phyloP scores from a whole-genome alignment of 2,113 vertebrate species.

The Tychaedon coryphoeus region DNA sequence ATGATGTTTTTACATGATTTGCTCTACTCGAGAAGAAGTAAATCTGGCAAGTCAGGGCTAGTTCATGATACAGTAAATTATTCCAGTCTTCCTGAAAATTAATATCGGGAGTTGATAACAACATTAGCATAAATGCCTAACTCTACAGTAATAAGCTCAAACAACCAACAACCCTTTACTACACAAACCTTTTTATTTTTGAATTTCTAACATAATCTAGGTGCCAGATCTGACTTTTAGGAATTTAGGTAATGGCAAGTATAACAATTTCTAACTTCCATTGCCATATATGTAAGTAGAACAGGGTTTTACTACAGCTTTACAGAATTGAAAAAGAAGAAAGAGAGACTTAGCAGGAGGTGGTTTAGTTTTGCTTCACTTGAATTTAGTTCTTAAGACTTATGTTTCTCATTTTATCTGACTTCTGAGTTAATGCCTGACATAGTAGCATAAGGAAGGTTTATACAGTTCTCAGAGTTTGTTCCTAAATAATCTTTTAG shows the following conservation, averaged over 20 bases:
- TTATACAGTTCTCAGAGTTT: slow-evolving; percentile 4
- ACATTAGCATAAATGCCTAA: neutral
- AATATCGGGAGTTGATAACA: neutral
- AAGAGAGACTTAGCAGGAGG: neutral
- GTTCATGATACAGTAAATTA: neutral
- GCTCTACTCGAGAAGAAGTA: neutral
- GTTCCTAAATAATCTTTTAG: slow-evolving; percentile 23
- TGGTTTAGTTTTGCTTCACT: slow-evolving; percentile 23
- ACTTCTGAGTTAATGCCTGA: neutral
- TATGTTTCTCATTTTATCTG: neutral
- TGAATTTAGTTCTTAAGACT: neutral
- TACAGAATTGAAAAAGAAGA: neutral
- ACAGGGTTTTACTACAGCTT: neutral
- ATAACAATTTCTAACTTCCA: neutral
- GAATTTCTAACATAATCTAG: neutral
- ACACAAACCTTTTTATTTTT: neutral
- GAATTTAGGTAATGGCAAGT: neutral
- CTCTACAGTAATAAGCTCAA: neutral
- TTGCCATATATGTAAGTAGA: neutral
- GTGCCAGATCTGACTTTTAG: neutral
- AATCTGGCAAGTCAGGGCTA: neutral
- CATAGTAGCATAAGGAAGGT: neutral
- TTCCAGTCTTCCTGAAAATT: neutral
- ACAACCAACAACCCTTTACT: neutral
- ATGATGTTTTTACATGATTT: neutral